phyloP scores from a whole-genome alignment of 2,888 invertebrate genomes.

The Drosophila buzzatii region DNA sequence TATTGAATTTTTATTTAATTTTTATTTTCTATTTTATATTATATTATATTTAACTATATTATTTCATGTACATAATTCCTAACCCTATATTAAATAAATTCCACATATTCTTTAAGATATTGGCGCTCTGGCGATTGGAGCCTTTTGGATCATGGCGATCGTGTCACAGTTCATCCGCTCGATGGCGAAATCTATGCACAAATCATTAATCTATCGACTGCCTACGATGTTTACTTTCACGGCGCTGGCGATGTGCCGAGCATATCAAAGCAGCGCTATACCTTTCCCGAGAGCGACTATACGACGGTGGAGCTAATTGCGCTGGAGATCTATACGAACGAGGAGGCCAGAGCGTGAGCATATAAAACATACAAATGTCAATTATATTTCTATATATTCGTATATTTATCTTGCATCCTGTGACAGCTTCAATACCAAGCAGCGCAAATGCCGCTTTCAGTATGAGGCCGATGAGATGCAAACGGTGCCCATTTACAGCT shows the following conservation, averaged over 20 bases:
- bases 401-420: neutral
- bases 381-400: neutral
- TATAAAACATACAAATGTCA: neutral
- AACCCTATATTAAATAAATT: neutral
- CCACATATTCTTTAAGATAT: conserved; percentile 85
- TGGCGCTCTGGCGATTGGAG: conserved; percentile 87
- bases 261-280: conserved; percentile 87
- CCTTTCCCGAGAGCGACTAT: conserved; percentile 86
- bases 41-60: too few species aligned
- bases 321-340: conserved; percentile 87
- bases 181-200: conserved; percentile 92
- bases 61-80: neutral
- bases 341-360: conserved; percentile 86
- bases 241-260: conserved; percentile 90
- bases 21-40: too few species aligned
- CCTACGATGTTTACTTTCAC: conserved; percentile 89
- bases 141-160: conserved; percentile 83
- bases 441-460: conserved; percentile 90
- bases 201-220: conserved; percentile 89
- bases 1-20: too few species aligned
- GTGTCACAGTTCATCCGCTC: conserved; percentile 88
- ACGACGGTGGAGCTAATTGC: conserved; percentile 88
- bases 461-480: conserved; percentile 88
- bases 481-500: conserved; percentile 90
- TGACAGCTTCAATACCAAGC: conserved; percentile 87